Base-by-base conservation (phyloP, 2,113 vertebrate species). In the Probosciger aterrimus region DNA sequence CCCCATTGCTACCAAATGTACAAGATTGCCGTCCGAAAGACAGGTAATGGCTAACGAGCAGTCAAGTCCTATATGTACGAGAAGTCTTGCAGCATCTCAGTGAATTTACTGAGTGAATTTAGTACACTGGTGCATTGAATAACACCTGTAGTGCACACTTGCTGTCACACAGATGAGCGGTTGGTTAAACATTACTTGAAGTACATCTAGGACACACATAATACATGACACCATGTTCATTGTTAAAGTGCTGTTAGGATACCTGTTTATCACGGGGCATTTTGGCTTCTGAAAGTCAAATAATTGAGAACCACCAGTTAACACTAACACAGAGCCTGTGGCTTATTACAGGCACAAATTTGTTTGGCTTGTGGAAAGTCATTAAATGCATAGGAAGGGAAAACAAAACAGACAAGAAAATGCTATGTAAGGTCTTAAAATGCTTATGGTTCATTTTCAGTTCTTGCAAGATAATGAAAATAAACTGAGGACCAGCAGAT, bases 61-160 rank as follows among this genome's bases (percentile, higher is more conserved):
- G 20, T 6, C 24, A 7, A 4, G 33, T 23, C 14, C 11, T 4
- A 13, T 5, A 19, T 7, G 17, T 12, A 33, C 2, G 14, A 22
- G 8, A 57, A 31, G 14, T 17, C 50, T 37, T 60, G 14, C 63
- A 67, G 44, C n/a, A 6, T 4, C 25, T 49, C 53, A 47, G 24
- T 6, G n/a, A 63, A 25, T 81, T 60, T 70, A 14, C 46, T 14
- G 27, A 16, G 6, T 14, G n/a, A 24, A 24, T 19, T 1, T 4
- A 35, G 17, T 20, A 1, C 1, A 4, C 4, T 3, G 31, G 62
- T 6, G 16, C 25, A 28, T n/a, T 7, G 7, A 13, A 0, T 0
- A 8, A n/a, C 25, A 3, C 20, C n/a, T 27, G 18, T 8, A 11
- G 52, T 17, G 1, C 14, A 1, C 11, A 0, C 9, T 33, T 8